Percentiles rank a stretch among this genome's conserved stretches.
phyloP scores from a whole-genome alignment of 2,113 vertebrate species.

The Xiphophorus couchianus region DNA sequence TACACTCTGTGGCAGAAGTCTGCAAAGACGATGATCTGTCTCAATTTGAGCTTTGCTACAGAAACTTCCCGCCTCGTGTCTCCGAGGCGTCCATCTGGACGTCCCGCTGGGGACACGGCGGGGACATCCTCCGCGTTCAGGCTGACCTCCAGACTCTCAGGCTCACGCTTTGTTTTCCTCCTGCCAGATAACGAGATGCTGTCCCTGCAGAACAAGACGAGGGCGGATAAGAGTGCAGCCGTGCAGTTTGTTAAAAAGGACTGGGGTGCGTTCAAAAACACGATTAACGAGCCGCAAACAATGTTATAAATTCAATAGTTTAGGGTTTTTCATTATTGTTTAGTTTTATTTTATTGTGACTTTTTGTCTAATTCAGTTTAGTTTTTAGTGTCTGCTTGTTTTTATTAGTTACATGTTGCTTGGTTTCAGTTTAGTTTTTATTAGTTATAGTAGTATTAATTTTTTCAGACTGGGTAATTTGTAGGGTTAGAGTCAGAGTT shows the following conservation, averaged over 20 bases:
- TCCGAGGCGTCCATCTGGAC: neutral
- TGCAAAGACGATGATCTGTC: conserved; percentile 44
- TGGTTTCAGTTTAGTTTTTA: no score
- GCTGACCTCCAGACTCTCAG: accelerated
- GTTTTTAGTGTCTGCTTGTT: no score
- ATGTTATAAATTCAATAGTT: no score
- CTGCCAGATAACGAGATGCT: conserved; percentile 87
- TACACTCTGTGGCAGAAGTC: conserved; percentile 68
- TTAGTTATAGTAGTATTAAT: no score
- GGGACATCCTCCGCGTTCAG: neutral
- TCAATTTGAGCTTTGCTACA: conserved; percentile 68
- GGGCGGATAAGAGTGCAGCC: conserved; percentile 82
- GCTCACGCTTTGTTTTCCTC: neutral
- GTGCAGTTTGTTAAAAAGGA: conserved; percentile 85
- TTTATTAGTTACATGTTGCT: no score
- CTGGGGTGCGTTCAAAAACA: conserved; percentile 83
- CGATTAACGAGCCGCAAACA: no score
- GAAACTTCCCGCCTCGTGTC: neutral
- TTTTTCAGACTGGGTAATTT: no score
- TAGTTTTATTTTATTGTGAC: no score
- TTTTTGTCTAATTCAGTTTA: no score
- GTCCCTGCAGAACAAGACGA: conserved; percentile 87
- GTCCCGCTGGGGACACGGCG: neutral
- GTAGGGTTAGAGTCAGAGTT: no score
- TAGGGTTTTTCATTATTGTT: no score